Conservation (phyloP, 1,140 invertebrate genomes). For the Phocides pigmalion region DNA sequence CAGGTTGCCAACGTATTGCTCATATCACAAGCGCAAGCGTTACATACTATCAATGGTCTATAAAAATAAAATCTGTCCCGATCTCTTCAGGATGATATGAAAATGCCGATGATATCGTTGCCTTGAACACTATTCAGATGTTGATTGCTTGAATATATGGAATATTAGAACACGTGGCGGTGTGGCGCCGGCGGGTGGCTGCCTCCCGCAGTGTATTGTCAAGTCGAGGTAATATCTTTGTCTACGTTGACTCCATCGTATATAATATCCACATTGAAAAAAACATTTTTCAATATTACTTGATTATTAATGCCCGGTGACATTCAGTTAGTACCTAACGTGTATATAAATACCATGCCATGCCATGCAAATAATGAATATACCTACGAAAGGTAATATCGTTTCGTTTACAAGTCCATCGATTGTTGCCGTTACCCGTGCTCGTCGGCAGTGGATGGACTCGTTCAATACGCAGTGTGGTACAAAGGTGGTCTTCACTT, state of each 20-base stretch:
- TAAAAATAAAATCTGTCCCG: conserved; percentile 21
- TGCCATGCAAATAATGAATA: too few relatives aligned
- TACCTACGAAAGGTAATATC: too few relatives aligned
- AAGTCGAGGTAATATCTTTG: background rate
- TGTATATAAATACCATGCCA: too few relatives aligned
- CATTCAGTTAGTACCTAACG: background rate
- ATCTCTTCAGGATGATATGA: conserved; percentile 26
- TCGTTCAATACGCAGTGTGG: too few relatives aligned
- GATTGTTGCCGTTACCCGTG: too few relatives aligned
- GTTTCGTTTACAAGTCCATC: too few relatives aligned
- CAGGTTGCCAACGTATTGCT: background rate
- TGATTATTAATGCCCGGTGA: background rate
- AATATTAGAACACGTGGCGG: too few relatives aligned
- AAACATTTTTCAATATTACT: background rate
- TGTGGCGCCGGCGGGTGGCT: too few relatives aligned
- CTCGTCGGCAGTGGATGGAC: too few relatives aligned
- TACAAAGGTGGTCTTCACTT: too few relatives aligned
- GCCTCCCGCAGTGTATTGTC: background rate
- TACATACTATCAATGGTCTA: conserved; percentile 6
- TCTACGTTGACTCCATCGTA: background rate
- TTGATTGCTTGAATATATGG: too few relatives aligned
- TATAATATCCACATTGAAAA: background rate
- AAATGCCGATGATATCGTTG: conserved; percentile 20
- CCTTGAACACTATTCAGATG: conserved; percentile 2
- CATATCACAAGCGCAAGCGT: conserved; percentile 3